These are phyloP conservation scores for Lerista edwardsae DNA, from an alignment of 2,797 vertebrate species.

Conservation along the genomic window DNA sequence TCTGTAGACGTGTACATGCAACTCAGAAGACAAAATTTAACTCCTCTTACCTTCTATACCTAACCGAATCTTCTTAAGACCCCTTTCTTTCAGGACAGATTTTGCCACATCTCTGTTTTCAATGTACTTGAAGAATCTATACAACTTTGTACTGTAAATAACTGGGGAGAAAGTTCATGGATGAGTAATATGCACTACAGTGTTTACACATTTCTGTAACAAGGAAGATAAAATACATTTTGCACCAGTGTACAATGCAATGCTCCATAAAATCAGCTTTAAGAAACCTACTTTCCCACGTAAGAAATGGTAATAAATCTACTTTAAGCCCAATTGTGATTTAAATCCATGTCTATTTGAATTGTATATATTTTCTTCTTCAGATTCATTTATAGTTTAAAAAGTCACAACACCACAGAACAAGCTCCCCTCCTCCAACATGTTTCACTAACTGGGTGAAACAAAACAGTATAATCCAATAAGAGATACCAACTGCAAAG, in stretches of 20 bases:
- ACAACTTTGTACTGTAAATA: conserved; percentile 99
- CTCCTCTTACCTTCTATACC: conserved; percentile 93
- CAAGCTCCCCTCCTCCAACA: not conserved
- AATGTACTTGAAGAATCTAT: conserved; percentile 99
- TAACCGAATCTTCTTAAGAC: conserved; percentile 96
- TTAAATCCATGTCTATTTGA: not conserved
- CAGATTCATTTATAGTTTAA: not conserved
- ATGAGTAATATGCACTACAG: conserved; percentile 22
- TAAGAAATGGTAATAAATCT: not conserved
- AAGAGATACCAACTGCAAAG: too few relatives aligned
- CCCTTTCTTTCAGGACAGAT: conserved; percentile 96
- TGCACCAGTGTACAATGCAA: not conserved
- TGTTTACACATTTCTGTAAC: not conserved
- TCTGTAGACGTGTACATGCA: not conserved
- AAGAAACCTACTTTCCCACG: not conserved
- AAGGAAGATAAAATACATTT: not conserved
- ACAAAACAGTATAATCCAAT: not conserved
- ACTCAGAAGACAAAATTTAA: not conserved
- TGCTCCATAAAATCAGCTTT: not conserved
- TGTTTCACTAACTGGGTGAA: not conserved
- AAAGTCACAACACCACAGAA: not conserved
- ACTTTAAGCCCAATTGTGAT: not conserved
- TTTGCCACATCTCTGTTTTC: conserved; percentile 99
- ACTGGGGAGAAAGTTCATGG: conserved; percentile 78
- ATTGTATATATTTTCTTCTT: not conserved